Evolutionary conservation across 2,888 invertebrate species (phyloP), one percentile per base, ranked within the genome.

Genomic region (Cremastinae sp.): DNA sequence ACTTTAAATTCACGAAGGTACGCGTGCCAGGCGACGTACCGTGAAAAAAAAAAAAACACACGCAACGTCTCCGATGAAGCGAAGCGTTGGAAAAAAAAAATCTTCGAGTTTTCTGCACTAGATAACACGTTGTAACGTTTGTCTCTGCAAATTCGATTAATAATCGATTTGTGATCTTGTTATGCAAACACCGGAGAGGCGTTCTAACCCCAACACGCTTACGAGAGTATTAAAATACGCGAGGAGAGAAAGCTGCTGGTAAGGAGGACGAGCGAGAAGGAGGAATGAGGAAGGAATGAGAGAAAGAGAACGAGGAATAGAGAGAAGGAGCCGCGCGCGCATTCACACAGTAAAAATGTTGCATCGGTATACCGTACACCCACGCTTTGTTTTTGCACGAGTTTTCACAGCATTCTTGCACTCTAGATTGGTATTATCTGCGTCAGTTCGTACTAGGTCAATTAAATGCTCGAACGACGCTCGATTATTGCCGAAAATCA

Each of bases 1-100:
- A 86, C 82, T 84, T 84, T 78, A 74, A 79, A 80, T 79, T 80
- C 75, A 71, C 75, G 54, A 22, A 62, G 54, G 58, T 51, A 65
- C 72, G 66, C 62, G 61, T 58, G 56, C 56, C 45, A 49, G 20
- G 38, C 16, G 56, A 49, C 64, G 68, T 62, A 56, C 61, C 20
- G 41, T 43, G 22, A 28, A 2, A 5, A 28, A 28, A 28, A 28
- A 28, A 28, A n/a, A n/a, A n/a, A n/a, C n/a, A n/a, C n/a, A n/a
- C n/a, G n/a, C 28, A 28, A 28, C 28, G 2, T 28, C 5, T 28
- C 28, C 28, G 5, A 28, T 28, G 2, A 28, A 5, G 28, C 28
- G 28, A 38, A 69, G 49, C 49, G 22, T 38, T 49, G 38, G 47
- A 38, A 47, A 58, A 49, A 51, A 18, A 28, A 59, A 38, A 47